These are phyloP conservation scores for Clitarchus hookeri DNA, from an alignment of 2,888 invertebrate genomes.

Conservation along the genomic window DNA sequence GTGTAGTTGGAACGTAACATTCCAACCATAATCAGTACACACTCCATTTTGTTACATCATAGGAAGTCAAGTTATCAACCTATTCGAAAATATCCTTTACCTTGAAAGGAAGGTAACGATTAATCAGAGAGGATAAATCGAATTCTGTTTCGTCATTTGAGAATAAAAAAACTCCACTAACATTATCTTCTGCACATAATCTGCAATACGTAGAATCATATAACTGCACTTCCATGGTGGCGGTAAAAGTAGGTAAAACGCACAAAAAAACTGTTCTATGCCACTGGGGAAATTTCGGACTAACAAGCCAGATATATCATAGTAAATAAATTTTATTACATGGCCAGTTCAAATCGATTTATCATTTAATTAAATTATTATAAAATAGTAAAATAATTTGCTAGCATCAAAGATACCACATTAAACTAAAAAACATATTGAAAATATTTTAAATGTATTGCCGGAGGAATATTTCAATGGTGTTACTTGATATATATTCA, in stretches of 20 bases:
- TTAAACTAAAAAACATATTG: too few species aligned
- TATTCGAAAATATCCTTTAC: constrained; percentile 59
- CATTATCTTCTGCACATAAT: constrained; percentile 75
- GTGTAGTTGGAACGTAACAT: constrained; percentile 49
- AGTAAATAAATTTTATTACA: too few species aligned
- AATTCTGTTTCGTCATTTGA: constrained; percentile 61
- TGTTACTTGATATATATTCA: too few species aligned
- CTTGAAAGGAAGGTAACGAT: constrained; percentile 75
- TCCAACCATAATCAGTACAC: constrained; percentile 51
- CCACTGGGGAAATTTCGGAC: too few species aligned
- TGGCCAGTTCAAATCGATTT: too few species aligned
- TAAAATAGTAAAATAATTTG: too few species aligned
- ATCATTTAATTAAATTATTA: too few species aligned
- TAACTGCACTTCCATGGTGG: constrained; percentile 55
- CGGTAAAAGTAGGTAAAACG: constrained; percentile 32
- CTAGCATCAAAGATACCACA: too few species aligned
- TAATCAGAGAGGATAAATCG: constrained; percentile 68
- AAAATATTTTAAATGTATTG: too few species aligned
- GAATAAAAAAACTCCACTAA: constrained; percentile 69
- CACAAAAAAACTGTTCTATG: background rate
- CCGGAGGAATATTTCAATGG: too few species aligned
- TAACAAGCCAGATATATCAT: too few species aligned
- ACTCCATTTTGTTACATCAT: constrained; percentile 48
- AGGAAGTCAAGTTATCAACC: constrained; percentile 50
- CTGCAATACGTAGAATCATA: constrained; percentile 74